phyloP scores from a whole-genome alignment of 2,888 invertebrate genomes.

The Drosophila robusta region DNA sequence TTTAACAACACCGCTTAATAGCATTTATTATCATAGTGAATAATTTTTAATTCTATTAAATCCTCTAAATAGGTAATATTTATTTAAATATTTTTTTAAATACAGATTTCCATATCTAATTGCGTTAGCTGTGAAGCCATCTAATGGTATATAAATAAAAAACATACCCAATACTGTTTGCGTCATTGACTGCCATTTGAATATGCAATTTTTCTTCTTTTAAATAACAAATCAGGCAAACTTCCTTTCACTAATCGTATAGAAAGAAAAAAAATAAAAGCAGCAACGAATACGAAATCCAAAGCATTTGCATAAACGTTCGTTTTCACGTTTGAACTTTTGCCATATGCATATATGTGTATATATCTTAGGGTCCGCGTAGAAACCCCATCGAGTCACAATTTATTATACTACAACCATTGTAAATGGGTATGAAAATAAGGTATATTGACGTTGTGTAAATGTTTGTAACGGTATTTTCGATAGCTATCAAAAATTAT shows the following conservation, averaged over 20 bases:
- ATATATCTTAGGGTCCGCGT: slow-evolving; percentile 12
- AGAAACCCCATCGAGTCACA: slow-evolving; percentile 28
- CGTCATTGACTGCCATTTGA: slow-evolving; percentile 27
- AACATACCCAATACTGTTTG: slow-evolving; percentile 9
- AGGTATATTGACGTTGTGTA: not conserved
- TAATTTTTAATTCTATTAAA: too few species aligned
- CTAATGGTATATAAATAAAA: not conserved
- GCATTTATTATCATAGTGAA: too few species aligned
- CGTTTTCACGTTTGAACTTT: slow-evolving; percentile 11
- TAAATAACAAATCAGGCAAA: slow-evolving; percentile 30
- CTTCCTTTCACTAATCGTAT: slow-evolving; percentile 44
- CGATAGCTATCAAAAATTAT: too few species aligned
- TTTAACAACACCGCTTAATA: too few species aligned
- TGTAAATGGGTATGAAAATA: not conserved
- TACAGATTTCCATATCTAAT: not conserved
- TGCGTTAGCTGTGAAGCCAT: not conserved
- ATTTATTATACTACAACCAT: not conserved
- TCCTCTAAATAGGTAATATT: too few species aligned
- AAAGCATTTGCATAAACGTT: slow-evolving; percentile 37
- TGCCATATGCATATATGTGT: slow-evolving; percentile 9
- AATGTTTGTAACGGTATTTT: too few species aligned
- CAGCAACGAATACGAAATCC: not conserved
- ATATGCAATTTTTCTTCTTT: slow-evolving; percentile 29
- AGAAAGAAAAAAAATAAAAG: not conserved
- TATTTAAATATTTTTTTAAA: not conserved